These are phyloP conservation scores for Fragum sueziense DNA, from an alignment of 2,888 invertebrate species.

Conservation along the genomic window DNA sequence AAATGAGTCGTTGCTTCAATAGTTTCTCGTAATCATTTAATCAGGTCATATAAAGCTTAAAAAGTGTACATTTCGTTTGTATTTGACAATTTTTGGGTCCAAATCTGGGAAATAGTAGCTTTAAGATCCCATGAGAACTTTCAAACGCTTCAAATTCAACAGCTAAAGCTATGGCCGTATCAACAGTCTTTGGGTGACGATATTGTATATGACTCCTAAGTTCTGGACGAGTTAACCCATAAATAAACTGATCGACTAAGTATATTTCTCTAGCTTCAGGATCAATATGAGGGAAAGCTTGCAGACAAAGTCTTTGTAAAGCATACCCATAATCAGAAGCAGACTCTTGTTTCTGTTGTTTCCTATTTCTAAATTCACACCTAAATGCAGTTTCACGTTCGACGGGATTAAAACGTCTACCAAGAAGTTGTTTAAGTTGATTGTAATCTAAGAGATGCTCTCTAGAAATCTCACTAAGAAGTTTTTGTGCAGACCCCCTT, in stretches of 20 bases:
- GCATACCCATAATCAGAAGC: conserved; percentile 32
- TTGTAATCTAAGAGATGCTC: background rate
- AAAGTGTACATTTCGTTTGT: too few relatives aligned
- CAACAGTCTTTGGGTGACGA: conserved; percentile 23
- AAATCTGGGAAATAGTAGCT: too few relatives aligned
- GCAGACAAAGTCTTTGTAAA: conserved; percentile 29
- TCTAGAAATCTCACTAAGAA: conserved; percentile 28
- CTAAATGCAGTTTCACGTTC: background rate
- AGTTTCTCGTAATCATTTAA: too few relatives aligned
- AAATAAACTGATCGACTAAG: conserved; percentile 22
- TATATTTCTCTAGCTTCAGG: conserved; percentile 24
- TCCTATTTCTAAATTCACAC: conserved; percentile 30
- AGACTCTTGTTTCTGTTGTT: conserved; percentile 16
- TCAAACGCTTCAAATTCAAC: conserved; percentile 40
- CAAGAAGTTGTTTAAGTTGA: background rate
- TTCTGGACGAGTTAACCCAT: conserved; percentile 23
- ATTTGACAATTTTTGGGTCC: too few relatives aligned
- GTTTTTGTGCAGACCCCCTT: conserved; percentile 34
- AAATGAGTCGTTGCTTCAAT: too few relatives aligned
- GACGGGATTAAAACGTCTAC: too few relatives aligned
- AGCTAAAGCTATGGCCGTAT: conserved; percentile 30
- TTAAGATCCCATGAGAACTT: conserved; percentile 27
- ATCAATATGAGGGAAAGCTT: conserved; percentile 10
- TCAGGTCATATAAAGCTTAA: too few relatives aligned
- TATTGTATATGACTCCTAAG: conserved; percentile 32